phyloP scores from a whole-genome alignment of 2,888 invertebrate genomes.

The Epirrhoe alternata region DNA sequence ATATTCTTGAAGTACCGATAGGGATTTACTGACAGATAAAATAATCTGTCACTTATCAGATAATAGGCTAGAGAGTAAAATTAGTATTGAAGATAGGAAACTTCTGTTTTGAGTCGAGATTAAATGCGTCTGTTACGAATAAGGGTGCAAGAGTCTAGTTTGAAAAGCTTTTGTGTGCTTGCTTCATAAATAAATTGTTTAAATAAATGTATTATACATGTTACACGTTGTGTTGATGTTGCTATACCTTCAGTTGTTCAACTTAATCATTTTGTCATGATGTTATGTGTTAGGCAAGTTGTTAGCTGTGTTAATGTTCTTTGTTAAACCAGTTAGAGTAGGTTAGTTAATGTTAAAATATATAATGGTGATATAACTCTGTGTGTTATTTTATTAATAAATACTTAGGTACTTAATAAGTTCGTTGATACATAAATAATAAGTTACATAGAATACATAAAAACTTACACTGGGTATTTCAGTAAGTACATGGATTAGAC shows the following conservation, averaged over 20 bases:
- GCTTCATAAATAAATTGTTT: not conserved
- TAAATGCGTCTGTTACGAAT: slow-evolving; percentile 1
- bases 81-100: too few relatives aligned
- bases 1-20: too few relatives aligned
- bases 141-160: not conserved
- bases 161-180: not conserved
- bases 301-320: slow-evolving; percentile 64
- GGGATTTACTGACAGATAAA: too few relatives aligned
- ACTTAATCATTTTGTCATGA: slow-evolving; percentile 40
- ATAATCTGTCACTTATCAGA: too few relatives aligned
- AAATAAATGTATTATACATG: too few relatives aligned
- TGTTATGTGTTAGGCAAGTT: slow-evolving; percentile 56
- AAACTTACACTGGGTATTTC: too few relatives aligned
- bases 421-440: too few relatives aligned
- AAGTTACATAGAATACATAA: too few relatives aligned
- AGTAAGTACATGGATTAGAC: too few relatives aligned
- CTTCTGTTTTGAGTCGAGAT: too few relatives aligned
- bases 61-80: too few relatives aligned
- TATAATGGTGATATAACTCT: slow-evolving; percentile 44
- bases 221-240: not conserved
- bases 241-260: not conserved
- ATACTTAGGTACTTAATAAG: not conserved
- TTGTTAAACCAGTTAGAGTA: slow-evolving; percentile 64
- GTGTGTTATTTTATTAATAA: slow-evolving; percentile 17
- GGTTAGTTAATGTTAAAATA: slow-evolving; percentile 50